Percentiles rank a stretch among this genome's conserved stretches.
Evolutionary conservation across 1,140 invertebrate genomes (phyloP).

Genomic region (roundworm (Caenorhabditis elegans)): WBcel235 BX284604.4:10077001-10077500

Average conservation of each 20-base stretch:
- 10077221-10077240: no score
- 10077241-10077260: no score
- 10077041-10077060: slow-evolving; percentile 16
- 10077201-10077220: no score
- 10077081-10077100: not conserved
- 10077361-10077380: not conserved
- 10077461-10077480: not conserved
- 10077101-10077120: not conserved
- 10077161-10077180: no score
- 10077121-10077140: not conserved
- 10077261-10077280: no score
- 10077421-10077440: not conserved
- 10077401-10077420: not conserved
- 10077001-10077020: not conserved
- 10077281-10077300: no score
- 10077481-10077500: no score
- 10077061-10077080: not conserved
- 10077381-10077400: not conserved
- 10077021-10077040: not conserved
- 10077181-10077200: no score
- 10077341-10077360: not conserved
- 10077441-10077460: not conserved
- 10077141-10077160: not conserved
- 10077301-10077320: not conserved
- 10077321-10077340: not conserved